Percentiles rank a stretch among this genome's conserved stretches.
These are phyloP conservation scores for Melikaiella ostensackeni DNA, from an alignment of 2,888 invertebrate genomes.

Conservation along the genomic window DNA sequence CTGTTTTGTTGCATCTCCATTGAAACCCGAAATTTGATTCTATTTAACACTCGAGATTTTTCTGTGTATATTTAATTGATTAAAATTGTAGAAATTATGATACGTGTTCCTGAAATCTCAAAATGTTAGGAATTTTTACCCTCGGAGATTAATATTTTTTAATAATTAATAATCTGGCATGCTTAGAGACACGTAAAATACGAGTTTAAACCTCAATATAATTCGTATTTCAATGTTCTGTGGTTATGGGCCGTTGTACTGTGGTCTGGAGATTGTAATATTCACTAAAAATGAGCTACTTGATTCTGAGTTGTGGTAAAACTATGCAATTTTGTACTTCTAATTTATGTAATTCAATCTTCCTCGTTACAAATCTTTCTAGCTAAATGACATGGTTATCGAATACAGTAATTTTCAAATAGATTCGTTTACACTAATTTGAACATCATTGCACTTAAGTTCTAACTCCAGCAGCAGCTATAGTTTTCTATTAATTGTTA, in stretches of 20 bases:
- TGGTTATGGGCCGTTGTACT: conserved; percentile 12
- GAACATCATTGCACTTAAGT: not conserved
- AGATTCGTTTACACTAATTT: conserved; percentile 27
- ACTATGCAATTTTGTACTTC: conserved; percentile 31
- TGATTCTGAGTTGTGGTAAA: conserved; percentile 25
- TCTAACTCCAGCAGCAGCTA: not conserved
- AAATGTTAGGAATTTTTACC: not conserved
- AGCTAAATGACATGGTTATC: conserved; percentile 2
- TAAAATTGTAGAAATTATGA: not conserved
- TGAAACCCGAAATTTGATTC: too few species aligned
- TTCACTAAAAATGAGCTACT: conserved; percentile 17
- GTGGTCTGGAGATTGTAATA: conserved; percentile 33
- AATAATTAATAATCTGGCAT: not conserved
- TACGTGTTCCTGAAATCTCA: not conserved
- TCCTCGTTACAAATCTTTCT: conserved; percentile 23
- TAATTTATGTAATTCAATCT: conserved; percentile 36
- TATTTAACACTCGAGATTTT: too few species aligned
- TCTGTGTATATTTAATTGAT: too few species aligned
- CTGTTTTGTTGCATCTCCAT: too few species aligned
- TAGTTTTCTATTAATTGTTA: not conserved
- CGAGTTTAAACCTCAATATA: conserved; percentile 6
- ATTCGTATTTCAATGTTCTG: conserved; percentile 13
- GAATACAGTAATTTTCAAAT: conserved; percentile 17
- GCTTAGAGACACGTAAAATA: not conserved
- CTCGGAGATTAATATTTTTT: not conserved